phyloP scores from a whole-genome alignment of 2,797 vertebrate genomes.

The Anniella stebbinsi region DNA sequence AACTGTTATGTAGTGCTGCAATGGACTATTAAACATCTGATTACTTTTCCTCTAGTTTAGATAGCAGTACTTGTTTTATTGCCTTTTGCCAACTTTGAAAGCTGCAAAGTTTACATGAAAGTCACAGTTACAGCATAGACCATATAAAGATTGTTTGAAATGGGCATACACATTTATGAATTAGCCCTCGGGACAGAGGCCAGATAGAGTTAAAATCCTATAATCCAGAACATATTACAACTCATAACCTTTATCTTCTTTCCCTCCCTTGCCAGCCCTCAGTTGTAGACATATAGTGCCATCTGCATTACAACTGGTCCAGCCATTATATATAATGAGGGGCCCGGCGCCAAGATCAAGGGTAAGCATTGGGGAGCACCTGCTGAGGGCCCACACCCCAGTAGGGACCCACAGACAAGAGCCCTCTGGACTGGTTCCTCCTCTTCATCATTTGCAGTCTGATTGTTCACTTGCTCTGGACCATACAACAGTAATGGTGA shows the following conservation, averaged over 20 bases:
- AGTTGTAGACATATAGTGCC: background rate
- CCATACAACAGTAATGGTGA: too few relatives aligned
- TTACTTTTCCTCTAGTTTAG: constrained; percentile 12
- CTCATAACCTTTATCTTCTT: background rate
- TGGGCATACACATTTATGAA: background rate
- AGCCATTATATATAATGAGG: too few relatives aligned
- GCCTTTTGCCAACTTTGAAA: constrained; percentile 7
- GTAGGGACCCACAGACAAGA: too few relatives aligned
- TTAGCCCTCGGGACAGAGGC: background rate
- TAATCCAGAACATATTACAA: background rate
- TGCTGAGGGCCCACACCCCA: too few relatives aligned
- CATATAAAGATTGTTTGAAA: background rate
- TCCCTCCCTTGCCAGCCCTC: background rate
- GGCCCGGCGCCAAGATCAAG: too few relatives aligned
- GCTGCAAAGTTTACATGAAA: background rate
- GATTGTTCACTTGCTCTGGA: too few relatives aligned
- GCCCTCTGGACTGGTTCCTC: too few relatives aligned
- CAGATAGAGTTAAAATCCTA: background rate
- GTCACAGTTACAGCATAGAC: background rate
- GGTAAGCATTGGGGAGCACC: too few relatives aligned
- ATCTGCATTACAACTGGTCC: too few relatives aligned
- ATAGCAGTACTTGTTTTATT: constrained; percentile 15
- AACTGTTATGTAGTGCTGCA: constrained; percentile 15
- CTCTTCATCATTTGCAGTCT: too few relatives aligned
- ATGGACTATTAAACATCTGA: constrained; percentile 26